A percentile compares a stretch with the other conserved stretches of the same genome.
These are phyloP conservation scores for Parnassius glacialis DNA, from an alignment of 2,888 invertebrate species.

Conservation along the genomic window DNA sequence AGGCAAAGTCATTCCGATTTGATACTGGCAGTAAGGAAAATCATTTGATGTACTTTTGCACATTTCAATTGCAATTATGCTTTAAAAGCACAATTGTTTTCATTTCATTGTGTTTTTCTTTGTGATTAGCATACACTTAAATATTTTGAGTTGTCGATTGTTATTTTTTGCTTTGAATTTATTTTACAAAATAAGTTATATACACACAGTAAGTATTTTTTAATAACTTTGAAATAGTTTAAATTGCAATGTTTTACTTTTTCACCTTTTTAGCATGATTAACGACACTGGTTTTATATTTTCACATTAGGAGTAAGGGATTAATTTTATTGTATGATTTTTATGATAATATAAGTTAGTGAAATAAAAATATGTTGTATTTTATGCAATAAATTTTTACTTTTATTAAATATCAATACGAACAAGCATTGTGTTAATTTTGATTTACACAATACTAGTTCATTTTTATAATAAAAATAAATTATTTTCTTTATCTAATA, in stretches of 20 bases:
- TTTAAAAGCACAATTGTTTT: slow-evolving; percentile 19
- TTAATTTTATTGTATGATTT: neutral
- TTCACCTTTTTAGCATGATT: slow-evolving; percentile 19
- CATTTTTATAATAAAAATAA: too few species aligned
- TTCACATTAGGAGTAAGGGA: neutral
- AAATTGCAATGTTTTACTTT: slow-evolving; percentile 1
- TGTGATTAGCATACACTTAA: neutral
- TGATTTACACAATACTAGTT: too few species aligned
- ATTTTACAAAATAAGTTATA: neutral
- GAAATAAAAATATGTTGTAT: too few species aligned
- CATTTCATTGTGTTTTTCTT: neutral
- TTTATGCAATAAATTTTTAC: too few species aligned
- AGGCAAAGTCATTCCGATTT: slow-evolving; percentile 80
- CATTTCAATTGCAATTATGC: slow-evolving; percentile 23
- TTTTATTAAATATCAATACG: too few species aligned
- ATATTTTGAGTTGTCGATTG: slow-evolving; percentile 9
- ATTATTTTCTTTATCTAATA: too few species aligned
- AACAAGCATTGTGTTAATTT: too few species aligned
- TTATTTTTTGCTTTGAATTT: slow-evolving; percentile 13
- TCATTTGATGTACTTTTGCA: slow-evolving; percentile 31
- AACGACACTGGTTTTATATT: neutral
- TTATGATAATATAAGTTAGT: too few species aligned
- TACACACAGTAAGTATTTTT: neutral
- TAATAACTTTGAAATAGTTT: neutral
- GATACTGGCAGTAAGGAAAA: slow-evolving; percentile 82